Evolutionary conservation across 2,113 vertebrate genomes (phyloP), one percentile per base, ranked within the genome.

Genomic region (Glaucomys volans): DNA sequence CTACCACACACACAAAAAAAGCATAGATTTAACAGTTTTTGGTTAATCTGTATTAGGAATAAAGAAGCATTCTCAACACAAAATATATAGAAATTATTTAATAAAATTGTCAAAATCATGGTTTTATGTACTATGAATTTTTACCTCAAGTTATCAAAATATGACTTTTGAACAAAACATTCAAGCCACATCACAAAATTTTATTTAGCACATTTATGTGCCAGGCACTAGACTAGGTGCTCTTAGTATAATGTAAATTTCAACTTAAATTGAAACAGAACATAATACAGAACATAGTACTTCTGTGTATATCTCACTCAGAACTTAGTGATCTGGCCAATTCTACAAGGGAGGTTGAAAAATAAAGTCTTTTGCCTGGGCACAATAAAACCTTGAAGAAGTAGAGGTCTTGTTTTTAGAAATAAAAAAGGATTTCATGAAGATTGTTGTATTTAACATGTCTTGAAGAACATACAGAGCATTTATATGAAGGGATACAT

Each of bases 21-120:
- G 89, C 62, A 88, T 93, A 81, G 42, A 81, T 64, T 88, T 85
- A 79, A 44, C 57, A 28, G 11, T 35, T 44, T 86, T 87, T 77
- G 47, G 32, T 71, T 50, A 75, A 16, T 13, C 66, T 90, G 13
- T 71, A 50, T 90, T 54, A 90, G 57, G 40, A 82, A 44, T 26
- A 12, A 18, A 37, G 47, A 94, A 40, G 17, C 24, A 66, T 93
- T 71, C 62, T 77, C 20, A 87, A 90, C 54, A 77, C n/a, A 80
- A 92, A 89, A 77, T 69, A 81, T 24, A 59, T 74, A 92, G 64
- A 85, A 79, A 92, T 84, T 88, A 84, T 54, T 89, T 74, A 67
- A 59, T 84, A n/a, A 66, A 83, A 92, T 83, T 80, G 5, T 90
- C 92, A 83, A 93, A 95, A 52, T n/a, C 20, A 32, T 83, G 92